Evolutionary conservation across 2,888 invertebrate genomes (phyloP), one percentile per base, ranked within the genome.

Genomic region (Amphipoea oculea): DNA sequence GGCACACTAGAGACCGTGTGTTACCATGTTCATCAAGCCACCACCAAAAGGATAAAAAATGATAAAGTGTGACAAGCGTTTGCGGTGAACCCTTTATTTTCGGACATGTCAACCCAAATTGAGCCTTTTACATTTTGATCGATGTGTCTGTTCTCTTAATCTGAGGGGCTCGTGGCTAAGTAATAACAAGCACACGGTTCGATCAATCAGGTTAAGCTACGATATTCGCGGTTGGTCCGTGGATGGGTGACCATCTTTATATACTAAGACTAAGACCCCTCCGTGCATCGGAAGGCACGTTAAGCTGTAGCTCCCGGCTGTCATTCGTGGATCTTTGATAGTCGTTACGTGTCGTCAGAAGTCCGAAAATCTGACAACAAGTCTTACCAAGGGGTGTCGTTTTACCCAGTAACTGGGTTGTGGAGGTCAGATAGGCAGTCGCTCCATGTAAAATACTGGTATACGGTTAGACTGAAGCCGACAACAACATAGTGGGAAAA

Each of bases 1-100:
- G 94, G 95, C 94, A 94, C 94, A 94, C 94, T 93, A 88, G 94
- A 93, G 94, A 91, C 92, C 90, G 89, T 85, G 91, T 92, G 92
- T 92, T 93, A 89, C 92, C 92, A 92, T 92, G 92, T 92, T 93
- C 92, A 91, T 93, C 91, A 92, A 89, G 87, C 83, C 83, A 89
- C 87, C 82, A 82, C 89, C 85, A 92, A 92, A 92, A 92, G 90
- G 89, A 92, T 88, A 91, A 91, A 92, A 90, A 89, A 87, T 83
- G 81, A 87, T 87, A 85, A 88, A 90, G 85, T 86, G 84, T 84
- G 81, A 81, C 81, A 81, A 82, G 81, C 81, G 79, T 72, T 74
- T 77, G 73, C 69, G 76, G 74, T 79, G 76, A 75, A 73, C 54
- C 76, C 86, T 82, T 85, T 82, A 86, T 88, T 85, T 84, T 85